Conservation (phyloP, 2,888 invertebrate species). For the Hyppa rectilinea region DNA sequence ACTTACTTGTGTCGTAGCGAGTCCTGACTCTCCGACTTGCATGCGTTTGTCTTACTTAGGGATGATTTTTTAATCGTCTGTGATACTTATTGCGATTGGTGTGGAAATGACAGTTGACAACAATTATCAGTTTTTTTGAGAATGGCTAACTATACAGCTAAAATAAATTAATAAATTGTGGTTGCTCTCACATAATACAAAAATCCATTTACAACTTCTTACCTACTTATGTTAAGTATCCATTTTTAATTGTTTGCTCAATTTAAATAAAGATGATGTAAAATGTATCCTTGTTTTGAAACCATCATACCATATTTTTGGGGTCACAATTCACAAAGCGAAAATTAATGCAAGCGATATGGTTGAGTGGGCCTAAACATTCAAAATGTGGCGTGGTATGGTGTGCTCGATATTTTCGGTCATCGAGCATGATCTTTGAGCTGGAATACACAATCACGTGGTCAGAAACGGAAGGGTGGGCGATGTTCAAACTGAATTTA, state of each 20-base stretch:
- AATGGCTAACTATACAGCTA: too few relatives aligned
- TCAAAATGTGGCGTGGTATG: constrained; percentile 38
- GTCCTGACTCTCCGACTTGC: too few relatives aligned
- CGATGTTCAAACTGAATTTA: constrained; percentile 16
- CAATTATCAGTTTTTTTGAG: not conserved
- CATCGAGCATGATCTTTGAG: constrained; percentile 47
- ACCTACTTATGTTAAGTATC: not conserved
- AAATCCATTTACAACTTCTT: not conserved
- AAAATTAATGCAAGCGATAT: constrained; percentile 14
- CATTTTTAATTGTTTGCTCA: not conserved
- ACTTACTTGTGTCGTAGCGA: too few relatives aligned
- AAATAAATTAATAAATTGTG: too few relatives aligned
- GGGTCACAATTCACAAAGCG: constrained; percentile 14
- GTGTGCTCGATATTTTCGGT: constrained; percentile 43
- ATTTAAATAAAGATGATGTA: not conserved
- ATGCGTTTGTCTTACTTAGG: too few relatives aligned
- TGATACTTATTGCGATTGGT: not conserved
- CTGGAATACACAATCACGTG: constrained; percentile 36
- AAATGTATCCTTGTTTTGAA: not conserved
- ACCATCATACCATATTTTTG: not conserved
- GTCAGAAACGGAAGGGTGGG: not conserved
- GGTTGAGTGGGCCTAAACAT: constrained; percentile 38
- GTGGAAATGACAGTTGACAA: not conserved
- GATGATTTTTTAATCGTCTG: too few relatives aligned
- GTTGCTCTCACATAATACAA: not conserved